These are phyloP conservation scores for Leptopilina boulardi DNA, from an alignment of 1,140 invertebrate species.

Conservation along the genomic window DNA sequence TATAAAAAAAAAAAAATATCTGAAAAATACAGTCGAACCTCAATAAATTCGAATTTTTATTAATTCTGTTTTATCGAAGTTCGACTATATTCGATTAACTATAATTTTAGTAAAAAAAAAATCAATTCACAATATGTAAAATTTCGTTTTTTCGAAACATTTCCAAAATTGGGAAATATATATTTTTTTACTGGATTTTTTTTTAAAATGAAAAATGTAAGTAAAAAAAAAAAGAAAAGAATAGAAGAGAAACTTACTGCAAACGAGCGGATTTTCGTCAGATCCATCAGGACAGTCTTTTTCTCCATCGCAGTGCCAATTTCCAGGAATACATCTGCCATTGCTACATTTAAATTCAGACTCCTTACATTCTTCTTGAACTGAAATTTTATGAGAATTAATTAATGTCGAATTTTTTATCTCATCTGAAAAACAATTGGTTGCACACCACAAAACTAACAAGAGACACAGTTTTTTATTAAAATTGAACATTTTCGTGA, in stretches of 20 bases:
- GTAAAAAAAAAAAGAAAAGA: constrained; percentile 16
- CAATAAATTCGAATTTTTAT: no score
- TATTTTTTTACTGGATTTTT: no score
- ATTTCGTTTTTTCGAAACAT: no score
- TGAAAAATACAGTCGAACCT: no score
- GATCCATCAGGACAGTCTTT: constrained; percentile 86
- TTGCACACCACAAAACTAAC: constrained; percentile 48
- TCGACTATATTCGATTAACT: no score
- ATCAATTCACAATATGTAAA: no score
- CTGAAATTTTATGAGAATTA: constrained; percentile 73
- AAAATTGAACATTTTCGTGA: constrained; percentile 26
- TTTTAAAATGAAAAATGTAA: not conserved
- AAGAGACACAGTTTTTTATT: constrained; percentile 42
- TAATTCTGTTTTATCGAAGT: no score
- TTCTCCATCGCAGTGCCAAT: constrained; percentile 87
- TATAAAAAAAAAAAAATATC: no score
- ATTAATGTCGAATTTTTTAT: constrained; percentile 32
- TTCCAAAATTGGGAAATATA: no score
- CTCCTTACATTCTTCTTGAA: constrained; percentile 79
- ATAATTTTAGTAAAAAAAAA: no score
- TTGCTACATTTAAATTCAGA: constrained; percentile 84
- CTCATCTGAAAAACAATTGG: constrained; percentile 38
- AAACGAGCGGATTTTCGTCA: constrained; percentile 82
- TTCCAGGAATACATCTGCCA: constrained; percentile 86
- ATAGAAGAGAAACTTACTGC: constrained; percentile 79